Evolutionary conservation across 2,888 invertebrate species (phyloP), one percentile per base, ranked within the genome.

Genomic region (Athalia cordata): DNA sequence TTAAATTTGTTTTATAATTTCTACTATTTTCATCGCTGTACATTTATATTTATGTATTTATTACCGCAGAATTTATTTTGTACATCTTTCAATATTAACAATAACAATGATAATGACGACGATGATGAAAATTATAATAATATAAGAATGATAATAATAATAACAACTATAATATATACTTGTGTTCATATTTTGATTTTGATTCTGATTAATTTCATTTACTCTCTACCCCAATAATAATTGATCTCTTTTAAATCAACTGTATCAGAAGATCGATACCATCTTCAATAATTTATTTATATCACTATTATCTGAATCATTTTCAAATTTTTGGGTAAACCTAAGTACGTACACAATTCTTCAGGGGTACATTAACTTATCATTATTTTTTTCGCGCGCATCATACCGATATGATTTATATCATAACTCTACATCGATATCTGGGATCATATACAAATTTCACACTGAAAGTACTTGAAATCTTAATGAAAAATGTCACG

Each of bases 121-220:
- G n/a, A 66, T 66, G 45, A 43, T 64, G 45, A 64, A 43, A 7
- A 64, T 64, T 43, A 29, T 9, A 62, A 9, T 62, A 62, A 29
- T 43, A 4, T 8, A 66, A 66, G 43, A 47, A 72, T 47, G 29
- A 47, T 59, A 13, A 72, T 72, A 59, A 57, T 72, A 72, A 72
- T 59, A 3, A 72, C 47, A 55, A n/a, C 7, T 29, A 29, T 29
- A 29, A 29, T 29, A 29, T 29, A 29, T 68, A 52, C 47, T 72
- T 59, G 45, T 5, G 57, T 72, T 57, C 47, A 59, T 59, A 72
- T 72, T 29, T 29, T 29, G 29, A 29, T 29, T 29, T 57, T 13
- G 47, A 72, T 72, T 72, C 47, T 47, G 5, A 59, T 72, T 45
- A 72, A 15, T 47, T 59, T 72, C n/a, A 72, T 59, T 72, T n/a